These are phyloP conservation scores for Chloroclysta siterata DNA, from an alignment of 2,888 invertebrate genomes.

Conservation along the genomic window DNA sequence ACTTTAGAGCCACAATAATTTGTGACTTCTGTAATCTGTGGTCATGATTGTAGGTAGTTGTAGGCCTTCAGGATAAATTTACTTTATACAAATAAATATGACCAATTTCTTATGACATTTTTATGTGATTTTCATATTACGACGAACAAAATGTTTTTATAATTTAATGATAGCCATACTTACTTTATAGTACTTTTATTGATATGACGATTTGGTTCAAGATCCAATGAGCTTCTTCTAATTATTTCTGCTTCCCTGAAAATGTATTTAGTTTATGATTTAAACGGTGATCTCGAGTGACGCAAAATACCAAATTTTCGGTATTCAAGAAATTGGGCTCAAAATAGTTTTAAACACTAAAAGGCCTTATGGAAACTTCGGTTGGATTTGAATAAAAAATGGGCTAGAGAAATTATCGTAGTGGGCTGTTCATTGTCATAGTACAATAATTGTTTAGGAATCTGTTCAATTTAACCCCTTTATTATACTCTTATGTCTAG, in stretches of 20 bases:
- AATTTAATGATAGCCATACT: slow-evolving; percentile 11
- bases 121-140: slow-evolving; percentile 12
- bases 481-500: slow-evolving; percentile 53
- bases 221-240: slow-evolving; percentile 6
- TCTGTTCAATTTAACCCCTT: slow-evolving; percentile 43
- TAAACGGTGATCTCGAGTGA: neutral
- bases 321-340: slow-evolving; percentile 17
- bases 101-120: slow-evolving; percentile 5
- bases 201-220: slow-evolving; percentile 16
- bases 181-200: slow-evolving; percentile 16
- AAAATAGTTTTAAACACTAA: slow-evolving; percentile 27
- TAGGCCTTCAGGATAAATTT: neutral
- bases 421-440: slow-evolving; percentile 32
- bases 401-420: slow-evolving; percentile 15
- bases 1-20: neutral
- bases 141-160: slow-evolving; percentile 4
- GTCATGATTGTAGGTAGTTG: neutral
- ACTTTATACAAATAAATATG: neutral
- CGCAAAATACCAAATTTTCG: slow-evolving; percentile 5
- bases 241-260: slow-evolving; percentile 4
- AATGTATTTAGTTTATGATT: neutral
- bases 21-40: neutral
- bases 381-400: slow-evolving; percentile 15
- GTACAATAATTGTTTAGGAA: slow-evolving; percentile 38
- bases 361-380: slow-evolving; percentile 19